Percentiles rank a stretch among this genome's conserved stretches.
Conservation (phyloP, 2,113 vertebrate genomes). For the Anser cygnoides region DNA sequence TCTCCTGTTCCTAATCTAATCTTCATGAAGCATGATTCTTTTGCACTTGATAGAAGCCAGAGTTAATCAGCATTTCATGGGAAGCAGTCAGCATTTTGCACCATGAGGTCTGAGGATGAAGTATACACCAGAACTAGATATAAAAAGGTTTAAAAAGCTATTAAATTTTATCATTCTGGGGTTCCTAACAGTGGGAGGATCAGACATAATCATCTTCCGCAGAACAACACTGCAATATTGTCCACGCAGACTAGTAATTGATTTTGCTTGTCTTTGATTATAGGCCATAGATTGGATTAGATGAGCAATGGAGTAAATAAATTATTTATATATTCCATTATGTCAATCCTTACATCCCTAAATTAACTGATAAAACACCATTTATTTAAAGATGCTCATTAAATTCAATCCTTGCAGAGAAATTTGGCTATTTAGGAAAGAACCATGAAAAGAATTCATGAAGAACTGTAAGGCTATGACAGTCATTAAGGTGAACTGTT, state of each 20-base stretch:
- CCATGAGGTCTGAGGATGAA: neutral
- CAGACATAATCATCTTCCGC: neutral
- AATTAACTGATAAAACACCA: neutral
- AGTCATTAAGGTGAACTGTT: slow-evolving; percentile 45
- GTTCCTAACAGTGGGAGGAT: neutral
- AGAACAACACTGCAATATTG: neutral
- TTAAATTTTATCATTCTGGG: neutral
- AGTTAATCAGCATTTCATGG: neutral
- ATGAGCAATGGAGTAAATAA: neutral
- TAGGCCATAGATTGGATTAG: neutral
- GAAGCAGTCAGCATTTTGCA: neutral
- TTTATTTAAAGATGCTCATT: slow-evolving; percentile 30
- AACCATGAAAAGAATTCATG: neutral
- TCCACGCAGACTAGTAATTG: neutral
- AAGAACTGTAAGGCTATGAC: neutral
- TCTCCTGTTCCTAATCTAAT: neutral
- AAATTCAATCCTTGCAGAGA: slow-evolving; percentile 19
- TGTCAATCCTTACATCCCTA: neutral
- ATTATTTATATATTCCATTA: neutral
- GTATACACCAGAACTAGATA: neutral
- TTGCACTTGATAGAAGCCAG: neutral
- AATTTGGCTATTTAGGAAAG: slow-evolving; percentile 35
- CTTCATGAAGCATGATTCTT: neutral
- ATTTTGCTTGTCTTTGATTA: slow-evolving; percentile 4
- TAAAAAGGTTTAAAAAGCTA: neutral